Conservation (phyloP, 2,888 invertebrate species). For the Drosophila maculinotata region DNA sequence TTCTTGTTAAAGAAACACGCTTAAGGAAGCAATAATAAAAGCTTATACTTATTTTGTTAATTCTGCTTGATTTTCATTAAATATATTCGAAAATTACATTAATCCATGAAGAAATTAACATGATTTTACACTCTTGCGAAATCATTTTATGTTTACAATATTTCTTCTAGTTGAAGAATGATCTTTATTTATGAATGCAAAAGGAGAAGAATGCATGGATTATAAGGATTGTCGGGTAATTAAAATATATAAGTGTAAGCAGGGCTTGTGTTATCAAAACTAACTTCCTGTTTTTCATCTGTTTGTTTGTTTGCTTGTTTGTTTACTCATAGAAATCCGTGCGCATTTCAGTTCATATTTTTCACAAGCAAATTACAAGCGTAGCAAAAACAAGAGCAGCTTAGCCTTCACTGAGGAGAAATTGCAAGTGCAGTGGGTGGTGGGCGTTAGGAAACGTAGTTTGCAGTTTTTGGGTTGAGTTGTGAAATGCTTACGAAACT, state of each 20-base stretch:
- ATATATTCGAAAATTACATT: too few species aligned
- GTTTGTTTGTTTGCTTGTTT: conserved; percentile 49
- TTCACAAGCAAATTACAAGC: conserved; percentile 71
- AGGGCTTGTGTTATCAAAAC: conserved; percentile 11
- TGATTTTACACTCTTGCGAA: too few species aligned
- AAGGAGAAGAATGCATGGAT: too few species aligned
- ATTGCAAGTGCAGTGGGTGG: conserved; percentile 21
- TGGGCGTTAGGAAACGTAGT: not conserved
- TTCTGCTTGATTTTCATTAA: too few species aligned
- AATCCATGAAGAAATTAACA: too few species aligned
- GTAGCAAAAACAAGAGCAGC: conserved; percentile 66
- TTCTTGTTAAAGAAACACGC: too few species aligned
- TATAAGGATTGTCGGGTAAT: conserved; percentile 6
- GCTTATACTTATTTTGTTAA: too few species aligned
- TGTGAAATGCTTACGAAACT: conserved; percentile 63
- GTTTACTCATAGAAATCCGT: conserved; percentile 69
- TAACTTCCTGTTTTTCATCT: conserved; percentile 23
- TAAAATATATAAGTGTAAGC: conserved; percentile 28
- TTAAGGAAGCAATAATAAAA: too few species aligned
- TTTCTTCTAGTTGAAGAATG: too few species aligned
- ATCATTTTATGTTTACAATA: too few species aligned
- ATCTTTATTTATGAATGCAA: too few species aligned
- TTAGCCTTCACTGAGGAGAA: conserved; percentile 40
- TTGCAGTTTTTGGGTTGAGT: conserved; percentile 54
- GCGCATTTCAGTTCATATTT: conserved; percentile 69